Evolutionary conservation across 2,888 invertebrate genomes (phyloP).

Genomic region (Chrysomela aeneicollis): DNA sequence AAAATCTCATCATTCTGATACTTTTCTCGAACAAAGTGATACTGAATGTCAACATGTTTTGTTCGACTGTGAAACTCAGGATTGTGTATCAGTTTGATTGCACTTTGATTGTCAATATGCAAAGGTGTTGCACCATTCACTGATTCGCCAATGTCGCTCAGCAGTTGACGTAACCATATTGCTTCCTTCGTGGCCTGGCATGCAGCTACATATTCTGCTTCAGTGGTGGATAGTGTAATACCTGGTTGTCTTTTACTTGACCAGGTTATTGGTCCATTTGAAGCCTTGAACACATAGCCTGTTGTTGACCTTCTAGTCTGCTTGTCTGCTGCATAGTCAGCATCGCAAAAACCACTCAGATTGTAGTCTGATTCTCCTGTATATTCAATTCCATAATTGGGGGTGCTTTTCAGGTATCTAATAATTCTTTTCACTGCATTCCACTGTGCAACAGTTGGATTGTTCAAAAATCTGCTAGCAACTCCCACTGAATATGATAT

Average conservation of each 20-base stretch:
- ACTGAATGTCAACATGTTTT: slow-evolving; percentile 22
- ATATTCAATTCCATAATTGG: slow-evolving; percentile 17
- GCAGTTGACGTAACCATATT: slow-evolving; percentile 36
- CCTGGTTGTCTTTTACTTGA: slow-evolving; percentile 42
- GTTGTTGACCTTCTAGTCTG: slow-evolving; percentile 43
- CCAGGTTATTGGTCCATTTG: slow-evolving; percentile 48
- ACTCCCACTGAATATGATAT: slow-evolving; percentile 40
- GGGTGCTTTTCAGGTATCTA: slow-evolving; percentile 18
- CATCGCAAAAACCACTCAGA: slow-evolving; percentile 22
- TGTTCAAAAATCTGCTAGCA: slow-evolving; percentile 35
- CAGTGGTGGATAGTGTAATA: slow-evolving; percentile 37
- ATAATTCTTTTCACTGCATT: slow-evolving; percentile 27
- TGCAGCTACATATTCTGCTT: slow-evolving; percentile 47
- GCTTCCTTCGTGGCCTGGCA: slow-evolving; percentile 44
- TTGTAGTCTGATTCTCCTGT: not conserved
- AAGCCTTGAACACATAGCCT: slow-evolving; percentile 44
- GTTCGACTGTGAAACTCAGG: slow-evolving; percentile 21
- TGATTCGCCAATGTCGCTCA: slow-evolving; percentile 14
- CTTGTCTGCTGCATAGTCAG: slow-evolving; percentile 28
- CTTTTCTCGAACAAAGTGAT: slow-evolving; percentile 20
- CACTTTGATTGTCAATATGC: slow-evolving; percentile 24
- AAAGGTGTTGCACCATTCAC: not conserved
- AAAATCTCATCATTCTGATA: slow-evolving; percentile 18
- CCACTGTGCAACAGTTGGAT: slow-evolving; percentile 15
- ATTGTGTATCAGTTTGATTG: slow-evolving; percentile 20